Conservation (phyloP, 1,140 invertebrate species). For the Sarcophaga bullata region DNA sequence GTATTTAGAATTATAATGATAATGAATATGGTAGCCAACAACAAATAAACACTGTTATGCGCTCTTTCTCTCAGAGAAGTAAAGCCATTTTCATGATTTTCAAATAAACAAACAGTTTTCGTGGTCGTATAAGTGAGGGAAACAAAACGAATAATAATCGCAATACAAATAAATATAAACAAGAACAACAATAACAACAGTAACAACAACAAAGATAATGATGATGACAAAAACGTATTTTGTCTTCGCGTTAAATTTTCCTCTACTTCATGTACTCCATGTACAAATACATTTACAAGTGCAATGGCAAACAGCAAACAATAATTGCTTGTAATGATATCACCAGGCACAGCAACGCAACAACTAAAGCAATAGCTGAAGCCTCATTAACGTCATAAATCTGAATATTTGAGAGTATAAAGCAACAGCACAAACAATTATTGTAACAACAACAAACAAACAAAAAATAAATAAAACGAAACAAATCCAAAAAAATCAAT, state of each 20-base stretch:
- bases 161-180: neutral
- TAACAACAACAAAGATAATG: neutral
- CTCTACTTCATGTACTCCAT: too few relatives aligned
- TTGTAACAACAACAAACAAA: neutral
- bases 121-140: neutral
- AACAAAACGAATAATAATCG: neutral
- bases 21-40: too few relatives aligned
- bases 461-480: neutral
- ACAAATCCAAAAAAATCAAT: conserved; percentile 1
- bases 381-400: conserved; percentile 6
- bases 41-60: too few relatives aligned
- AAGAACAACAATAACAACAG: neutral
- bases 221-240: too few relatives aligned
- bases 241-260: too few relatives aligned
- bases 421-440: neutral
- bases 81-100: neutral
- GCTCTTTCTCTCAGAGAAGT: too few relatives aligned
- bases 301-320: neutral
- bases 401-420: neutral
- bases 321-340: neutral
- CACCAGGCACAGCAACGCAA: neutral
- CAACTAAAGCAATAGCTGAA: neutral
- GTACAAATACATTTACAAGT: neutral
- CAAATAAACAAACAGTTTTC: conserved; percentile 11
- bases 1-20: too few relatives aligned